Base-by-base conservation (phyloP, 2,113 vertebrate species). In the Heterocephalus glaber region DNA sequence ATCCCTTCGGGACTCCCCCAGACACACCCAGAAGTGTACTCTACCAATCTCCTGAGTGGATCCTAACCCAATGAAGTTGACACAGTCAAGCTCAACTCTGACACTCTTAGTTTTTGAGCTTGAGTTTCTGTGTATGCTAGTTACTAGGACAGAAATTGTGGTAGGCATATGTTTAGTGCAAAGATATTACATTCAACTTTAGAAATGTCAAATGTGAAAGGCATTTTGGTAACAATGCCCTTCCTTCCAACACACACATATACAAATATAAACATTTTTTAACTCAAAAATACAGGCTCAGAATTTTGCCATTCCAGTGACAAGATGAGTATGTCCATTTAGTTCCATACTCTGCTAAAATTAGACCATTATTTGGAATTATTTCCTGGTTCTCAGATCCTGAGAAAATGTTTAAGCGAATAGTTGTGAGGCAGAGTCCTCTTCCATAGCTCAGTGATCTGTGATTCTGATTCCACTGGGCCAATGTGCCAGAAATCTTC, bases 171-270 rank as follows among this genome's bases (percentile, higher is more conserved):
- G 30, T 60, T 77, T 91, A 44, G 16, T 52, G 11, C 17, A 86
- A 93, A 88, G 35, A 65, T 54, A 86, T 74, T 54, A 66, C 10
- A 74, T 3, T 14, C 68, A 88, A 41, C 58, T 92, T 93, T 41
- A 93, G 83, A 95, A 70, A 85, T 82, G 30, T 86, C 70, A 95
- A 30, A 35, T 86, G 19, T 86, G 54, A 93, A 87, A 85, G 76
- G 3, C 22, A 65, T 90, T 94, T 85, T 56, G 3, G 58, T 86
- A 91, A 92, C 58, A 74, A 79, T 38, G 38, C 1, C 0, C 20
- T 60, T 60, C 7, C 33, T n/a, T 35, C 41, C 17, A 83, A 41
- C 16, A 70, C 17, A 38, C 33, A 94, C 26, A 28, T 12, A 49
- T 26, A 13, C 26, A 94, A 47, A 90, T 47, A 77, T 30, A 92